A percentile compares a stretch with the other conserved stretches of the same genome.
phyloP scores from a whole-genome alignment of 2,113 vertebrate genomes.

The human (Homo sapiens) region GRCh38 chr3:169350501-169351000 shows the following conservation, averaged over 20 bases:
- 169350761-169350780: neutral
- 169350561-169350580: neutral
- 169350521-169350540: neutral
- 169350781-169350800: neutral
- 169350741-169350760: neutral
- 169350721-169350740: neutral
- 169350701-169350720: neutral
- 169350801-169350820: constrained; percentile 10
- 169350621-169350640: constrained; percentile 6
- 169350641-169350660: neutral
- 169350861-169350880: constrained; percentile 1
- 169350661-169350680: constrained; percentile 16
- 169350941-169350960: neutral
- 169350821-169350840: constrained; percentile 49
- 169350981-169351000: neutral
- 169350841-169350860: neutral
- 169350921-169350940: neutral
- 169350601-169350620: neutral
- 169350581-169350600: neutral
- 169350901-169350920: neutral
- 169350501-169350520: neutral
- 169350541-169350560: neutral
- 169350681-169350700: neutral
- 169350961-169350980: neutral
- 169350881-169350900: constrained; percentile 25